These are phyloP conservation scores for Arnoldichthys spilopterus DNA, from an alignment of 2,797 vertebrate genomes.

Conservation along the genomic window DNA sequence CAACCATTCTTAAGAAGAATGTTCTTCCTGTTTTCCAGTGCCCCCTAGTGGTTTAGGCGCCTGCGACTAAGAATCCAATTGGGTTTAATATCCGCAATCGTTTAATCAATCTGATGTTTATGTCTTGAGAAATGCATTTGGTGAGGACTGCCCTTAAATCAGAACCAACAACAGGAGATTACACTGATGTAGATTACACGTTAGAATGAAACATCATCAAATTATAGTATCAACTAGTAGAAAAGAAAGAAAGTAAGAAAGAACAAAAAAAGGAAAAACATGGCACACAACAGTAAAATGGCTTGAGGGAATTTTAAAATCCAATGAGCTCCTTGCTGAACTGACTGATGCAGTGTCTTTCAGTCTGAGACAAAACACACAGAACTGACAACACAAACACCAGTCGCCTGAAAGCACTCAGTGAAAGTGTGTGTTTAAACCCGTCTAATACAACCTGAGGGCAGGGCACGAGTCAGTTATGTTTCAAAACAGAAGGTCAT, in stretches of 20 bases:
- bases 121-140: too few species aligned
- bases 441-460: constrained; percentile 13
- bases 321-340: not conserved
- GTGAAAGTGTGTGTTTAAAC: constrained; percentile 25
- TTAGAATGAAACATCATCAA: not conserved
- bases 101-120: too few species aligned
- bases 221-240: not conserved
- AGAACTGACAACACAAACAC: constrained; percentile 35
- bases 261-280: not conserved
- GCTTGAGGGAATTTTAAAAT: constrained; percentile 16
- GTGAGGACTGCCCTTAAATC: not conserved
- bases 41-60: too few species aligned
- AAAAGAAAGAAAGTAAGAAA: not conserved
- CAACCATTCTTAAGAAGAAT: too few species aligned
- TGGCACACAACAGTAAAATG: not conserved
- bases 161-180: not conserved
- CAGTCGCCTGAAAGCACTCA: constrained; percentile 16
- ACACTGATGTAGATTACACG: not conserved
- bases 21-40: too few species aligned
- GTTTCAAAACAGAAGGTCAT: constrained; percentile 39
- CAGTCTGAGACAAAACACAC: constrained; percentile 24
- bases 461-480: constrained; percentile 10
- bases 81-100: too few species aligned
- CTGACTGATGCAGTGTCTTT: constrained; percentile 13
- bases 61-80: too few species aligned